phyloP scores from a whole-genome alignment of 2,113 vertebrate genomes.

The Deroptyus accipitrinus region DNA sequence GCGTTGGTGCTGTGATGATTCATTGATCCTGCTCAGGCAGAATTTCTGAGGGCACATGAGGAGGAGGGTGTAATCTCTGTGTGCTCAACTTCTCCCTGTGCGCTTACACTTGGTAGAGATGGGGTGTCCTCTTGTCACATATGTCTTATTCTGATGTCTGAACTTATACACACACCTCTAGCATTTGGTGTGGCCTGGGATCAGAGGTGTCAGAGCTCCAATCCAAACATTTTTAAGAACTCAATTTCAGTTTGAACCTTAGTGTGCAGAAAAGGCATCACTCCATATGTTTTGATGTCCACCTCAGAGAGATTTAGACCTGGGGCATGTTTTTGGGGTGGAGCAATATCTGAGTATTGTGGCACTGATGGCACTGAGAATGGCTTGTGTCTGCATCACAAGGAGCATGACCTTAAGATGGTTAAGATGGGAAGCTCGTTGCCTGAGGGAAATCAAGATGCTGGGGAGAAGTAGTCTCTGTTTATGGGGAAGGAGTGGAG shows the following conservation, averaged over 20 bases:
- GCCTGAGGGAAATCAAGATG: not conserved
- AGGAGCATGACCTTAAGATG: no score
- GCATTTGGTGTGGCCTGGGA: not conserved
- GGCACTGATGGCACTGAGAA: not conserved
- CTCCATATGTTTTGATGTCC: no score
- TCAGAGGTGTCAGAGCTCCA: not conserved
- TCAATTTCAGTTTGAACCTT: accelerated
- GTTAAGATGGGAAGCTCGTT: no score
- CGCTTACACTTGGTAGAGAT: not conserved
- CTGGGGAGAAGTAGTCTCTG: accelerated
- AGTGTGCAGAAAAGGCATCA: not conserved
- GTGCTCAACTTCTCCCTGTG: not conserved
- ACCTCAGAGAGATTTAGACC: not conserved
- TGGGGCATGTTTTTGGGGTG: not conserved
- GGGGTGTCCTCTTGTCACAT: not conserved
- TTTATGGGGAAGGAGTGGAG: no score
- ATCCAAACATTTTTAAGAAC: not conserved
- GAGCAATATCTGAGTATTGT: not conserved
- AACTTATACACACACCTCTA: no score
- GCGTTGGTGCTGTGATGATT: not conserved
- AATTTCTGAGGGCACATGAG: not conserved
- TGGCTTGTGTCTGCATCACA: not conserved
- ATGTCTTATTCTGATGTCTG: not conserved
- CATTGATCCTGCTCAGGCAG: not conserved
- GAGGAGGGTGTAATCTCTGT: not conserved